Evolutionary conservation across 2,797 vertebrate genomes (phyloP).

Genomic region (Epinephelus awoara): DNA sequence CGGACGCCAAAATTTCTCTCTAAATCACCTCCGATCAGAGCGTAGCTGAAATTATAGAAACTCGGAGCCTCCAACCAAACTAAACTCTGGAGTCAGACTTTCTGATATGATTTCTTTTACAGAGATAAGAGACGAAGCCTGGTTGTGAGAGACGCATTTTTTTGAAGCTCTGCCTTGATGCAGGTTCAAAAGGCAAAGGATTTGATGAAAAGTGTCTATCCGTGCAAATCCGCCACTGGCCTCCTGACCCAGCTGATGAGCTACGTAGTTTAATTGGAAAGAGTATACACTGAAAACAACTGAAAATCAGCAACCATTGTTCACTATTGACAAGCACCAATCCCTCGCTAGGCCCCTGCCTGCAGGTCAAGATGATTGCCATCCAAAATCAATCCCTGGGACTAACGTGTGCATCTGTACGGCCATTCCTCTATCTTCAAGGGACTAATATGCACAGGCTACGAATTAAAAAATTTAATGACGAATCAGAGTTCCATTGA

Average conservation of each 20-base stretch:
- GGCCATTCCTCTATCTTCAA: conserved; percentile 61
- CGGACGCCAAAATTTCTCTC: conserved; percentile 39
- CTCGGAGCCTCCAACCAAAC: conserved; percentile 1
- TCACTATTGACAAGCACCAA: conserved; percentile 66
- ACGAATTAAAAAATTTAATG: conserved; percentile 75
- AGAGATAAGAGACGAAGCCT: no score
- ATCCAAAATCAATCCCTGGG: conserved; percentile 80
- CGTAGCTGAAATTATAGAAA: conserved; percentile 18
- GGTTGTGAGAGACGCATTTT: no score
- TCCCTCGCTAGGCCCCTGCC: conserved; percentile 52
- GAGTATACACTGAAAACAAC: conserved; percentile 65
- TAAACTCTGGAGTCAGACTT: conserved; percentile 16
- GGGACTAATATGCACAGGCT: conserved; percentile 63
- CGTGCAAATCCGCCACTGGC: conserved; percentile 71
- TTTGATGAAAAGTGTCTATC: conserved; percentile 71
- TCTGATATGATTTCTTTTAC: neutral
- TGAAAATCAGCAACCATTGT: conserved; percentile 80
- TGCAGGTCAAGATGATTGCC: conserved; percentile 76
- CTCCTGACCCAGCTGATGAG: conserved; percentile 78
- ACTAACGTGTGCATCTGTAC: conserved; percentile 61
- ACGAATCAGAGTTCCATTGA: conserved; percentile 74
- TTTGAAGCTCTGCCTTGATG: conserved; percentile 7
- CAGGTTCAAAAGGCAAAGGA: conserved; percentile 43
- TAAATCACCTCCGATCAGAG: conserved; percentile 19
- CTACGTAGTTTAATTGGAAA: conserved; percentile 54